Evolutionary conservation across 2,797 vertebrate species (phyloP).

Genomic region (Stomatorhinus walkeri): DNA sequence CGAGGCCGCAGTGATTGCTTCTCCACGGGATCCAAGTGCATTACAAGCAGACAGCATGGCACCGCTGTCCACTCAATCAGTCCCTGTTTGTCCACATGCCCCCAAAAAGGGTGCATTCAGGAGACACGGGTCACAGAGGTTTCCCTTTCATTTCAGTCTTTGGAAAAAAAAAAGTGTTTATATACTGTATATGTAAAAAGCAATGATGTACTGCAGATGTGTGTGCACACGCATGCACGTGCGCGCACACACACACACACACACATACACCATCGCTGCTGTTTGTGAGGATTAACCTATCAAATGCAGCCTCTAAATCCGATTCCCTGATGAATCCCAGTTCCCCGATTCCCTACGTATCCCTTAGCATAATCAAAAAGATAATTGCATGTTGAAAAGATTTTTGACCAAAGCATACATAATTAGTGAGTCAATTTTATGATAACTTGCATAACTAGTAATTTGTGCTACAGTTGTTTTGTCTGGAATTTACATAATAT

Average conservation of each 20-base stretch:
- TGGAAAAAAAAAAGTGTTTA: constrained; percentile 36
- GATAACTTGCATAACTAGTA: not conserved
- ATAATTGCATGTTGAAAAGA: constrained; percentile 10
- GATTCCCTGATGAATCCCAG: not conserved
- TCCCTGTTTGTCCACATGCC: not conserved
- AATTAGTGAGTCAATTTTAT: constrained; percentile 10
- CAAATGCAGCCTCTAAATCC: not conserved
- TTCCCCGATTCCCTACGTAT: not conserved
- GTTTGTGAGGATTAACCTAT: constrained; percentile 4
- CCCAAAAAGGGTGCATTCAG: constrained; percentile 28
- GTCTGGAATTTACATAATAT: not conserved
- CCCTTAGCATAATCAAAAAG: not conserved
- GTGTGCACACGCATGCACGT: not conserved
- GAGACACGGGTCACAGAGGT: not conserved
- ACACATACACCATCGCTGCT: constrained; percentile 26
- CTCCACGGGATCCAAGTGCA: constrained; percentile 54
- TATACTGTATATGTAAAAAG: not conserved
- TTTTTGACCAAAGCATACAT: not conserved
- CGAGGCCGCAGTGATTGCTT: constrained; percentile 52
- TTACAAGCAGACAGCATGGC: constrained; percentile 36
- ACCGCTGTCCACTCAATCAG: constrained; percentile 42
- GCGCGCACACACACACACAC: not conserved
- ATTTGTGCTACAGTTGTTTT: not conserved
- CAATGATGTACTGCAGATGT: not conserved
- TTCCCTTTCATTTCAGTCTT: not conserved